These are phyloP conservation scores for Lucilia cuprina DNA, from an alignment of 1,140 invertebrate species.

Conservation along the genomic window DNA sequence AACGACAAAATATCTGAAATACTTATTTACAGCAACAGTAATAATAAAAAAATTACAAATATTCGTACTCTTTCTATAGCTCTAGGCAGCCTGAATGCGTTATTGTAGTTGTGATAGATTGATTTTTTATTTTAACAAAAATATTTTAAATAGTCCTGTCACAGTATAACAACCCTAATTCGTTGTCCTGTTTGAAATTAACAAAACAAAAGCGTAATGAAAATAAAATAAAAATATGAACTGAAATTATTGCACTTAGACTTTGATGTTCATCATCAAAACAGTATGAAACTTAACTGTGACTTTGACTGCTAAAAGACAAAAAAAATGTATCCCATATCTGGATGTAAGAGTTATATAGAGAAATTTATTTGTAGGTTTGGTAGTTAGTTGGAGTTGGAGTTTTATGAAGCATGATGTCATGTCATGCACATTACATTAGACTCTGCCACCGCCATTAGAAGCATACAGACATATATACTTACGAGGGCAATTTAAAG, in stretches of 20 bases:
- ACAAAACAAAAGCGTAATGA: not conserved
- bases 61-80: not conserved
- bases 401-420: not conserved
- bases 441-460: not conserved
- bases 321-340: not conserved
- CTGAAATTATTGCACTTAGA: constrained; percentile 6
- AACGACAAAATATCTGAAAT: not conserved
- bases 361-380: no score
- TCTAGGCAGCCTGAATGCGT: not conserved
- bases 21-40: not conserved
- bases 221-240: constrained; percentile 3
- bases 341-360: not conserved
- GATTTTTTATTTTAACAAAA: not conserved
- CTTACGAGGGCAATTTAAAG: not conserved
- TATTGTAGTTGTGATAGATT: not conserved
- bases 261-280: not conserved
- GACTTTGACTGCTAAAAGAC: not conserved
- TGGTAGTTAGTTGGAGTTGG: not conserved
- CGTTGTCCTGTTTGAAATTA: not conserved
- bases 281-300: not conserved
- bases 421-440: constrained; percentile 25
- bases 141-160: not conserved
- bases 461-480: not conserved
- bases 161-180: not conserved
- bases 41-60: not conserved